These are phyloP conservation scores for Drosophila orosa DNA, from an alignment of 1,140 invertebrate genomes.

Conservation along the genomic window DNA sequence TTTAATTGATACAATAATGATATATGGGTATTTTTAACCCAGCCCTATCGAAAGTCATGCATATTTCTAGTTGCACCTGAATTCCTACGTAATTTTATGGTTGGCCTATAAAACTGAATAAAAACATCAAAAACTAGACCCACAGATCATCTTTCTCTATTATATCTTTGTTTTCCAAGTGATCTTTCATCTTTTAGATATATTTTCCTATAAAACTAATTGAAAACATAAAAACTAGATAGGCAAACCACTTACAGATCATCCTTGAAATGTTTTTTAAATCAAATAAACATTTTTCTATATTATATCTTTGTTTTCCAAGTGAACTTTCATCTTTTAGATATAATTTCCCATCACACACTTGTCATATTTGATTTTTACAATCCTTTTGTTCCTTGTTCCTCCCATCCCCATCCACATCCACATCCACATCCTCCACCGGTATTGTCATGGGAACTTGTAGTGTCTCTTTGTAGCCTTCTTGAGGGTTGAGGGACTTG, in stretches of 20 bases:
- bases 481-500: neutral
- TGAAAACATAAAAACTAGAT: too few relatives aligned
- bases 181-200: too few relatives aligned
- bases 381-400: neutral
- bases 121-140: too few relatives aligned
- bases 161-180: too few relatives aligned
- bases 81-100: neutral
- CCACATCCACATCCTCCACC: constrained; percentile 20
- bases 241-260: too few relatives aligned
- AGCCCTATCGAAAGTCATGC: neutral
- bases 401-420: constrained; percentile 15
- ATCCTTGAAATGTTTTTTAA: too few relatives aligned
- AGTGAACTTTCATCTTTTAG: neutral
- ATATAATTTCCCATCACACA: neutral
- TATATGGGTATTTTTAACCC: too few relatives aligned
- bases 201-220: too few relatives aligned
- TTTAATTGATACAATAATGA: neutral
- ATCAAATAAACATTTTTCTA: too few relatives aligned
- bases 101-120: neutral
- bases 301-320: too few relatives aligned
- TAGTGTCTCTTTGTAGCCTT: constrained; percentile 18
- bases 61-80: neutral
- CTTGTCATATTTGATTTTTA: neutral
- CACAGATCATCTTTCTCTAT: too few relatives aligned
- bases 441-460: constrained; percentile 11